A percentile compares a stretch with the other conserved stretches of the same genome.
These are phyloP conservation scores for Malurus melanocephalus DNA, from an alignment of 2,113 vertebrate genomes.

Conservation along the genomic window DNA sequence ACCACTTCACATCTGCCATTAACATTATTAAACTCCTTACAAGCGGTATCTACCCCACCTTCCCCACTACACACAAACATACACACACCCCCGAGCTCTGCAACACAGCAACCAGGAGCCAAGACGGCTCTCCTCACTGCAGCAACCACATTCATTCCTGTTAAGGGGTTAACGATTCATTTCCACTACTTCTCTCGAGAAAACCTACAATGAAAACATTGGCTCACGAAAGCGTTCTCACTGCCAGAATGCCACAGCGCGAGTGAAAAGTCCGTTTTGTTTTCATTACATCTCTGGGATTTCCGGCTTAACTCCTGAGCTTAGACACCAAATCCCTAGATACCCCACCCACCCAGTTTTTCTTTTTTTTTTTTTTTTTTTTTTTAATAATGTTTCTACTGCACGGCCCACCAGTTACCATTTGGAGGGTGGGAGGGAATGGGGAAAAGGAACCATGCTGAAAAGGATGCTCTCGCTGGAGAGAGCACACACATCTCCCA, in stretches of 20 bases:
- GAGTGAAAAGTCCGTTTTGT: conserved; percentile 76
- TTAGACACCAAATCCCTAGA: conserved; percentile 73
- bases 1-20: conserved; percentile 61
- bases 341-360: conserved; percentile 66
- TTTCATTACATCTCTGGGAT: conserved; percentile 78
- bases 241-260: conserved; percentile 75
- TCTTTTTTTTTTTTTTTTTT: neutral
- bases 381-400: conserved; percentile 3
- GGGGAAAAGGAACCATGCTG: neutral
- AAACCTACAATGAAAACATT: conserved; percentile 78
- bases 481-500: fast-evolving
- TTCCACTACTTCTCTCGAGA: conserved; percentile 76
- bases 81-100: conserved; percentile 44
- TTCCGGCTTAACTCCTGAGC: conserved; percentile 75
- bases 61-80: conserved; percentile 44
- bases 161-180: conserved; percentile 75
- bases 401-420: conserved; percentile 2
- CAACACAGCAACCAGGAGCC: conserved; percentile 9
- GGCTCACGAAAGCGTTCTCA: conserved; percentile 68
- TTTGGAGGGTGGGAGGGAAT: conserved; percentile 29
- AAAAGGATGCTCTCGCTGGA: neutral
- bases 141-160: conserved; percentile 63
- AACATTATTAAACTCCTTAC: conserved; percentile 57
- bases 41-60: conserved; percentile 35
- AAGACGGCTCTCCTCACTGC: conserved; percentile 13